A percentile compares a stretch with the other conserved stretches of the same genome.
Evolutionary conservation across 2,888 invertebrate species (phyloP).

Genomic region (Sinelater perroti): DNA sequence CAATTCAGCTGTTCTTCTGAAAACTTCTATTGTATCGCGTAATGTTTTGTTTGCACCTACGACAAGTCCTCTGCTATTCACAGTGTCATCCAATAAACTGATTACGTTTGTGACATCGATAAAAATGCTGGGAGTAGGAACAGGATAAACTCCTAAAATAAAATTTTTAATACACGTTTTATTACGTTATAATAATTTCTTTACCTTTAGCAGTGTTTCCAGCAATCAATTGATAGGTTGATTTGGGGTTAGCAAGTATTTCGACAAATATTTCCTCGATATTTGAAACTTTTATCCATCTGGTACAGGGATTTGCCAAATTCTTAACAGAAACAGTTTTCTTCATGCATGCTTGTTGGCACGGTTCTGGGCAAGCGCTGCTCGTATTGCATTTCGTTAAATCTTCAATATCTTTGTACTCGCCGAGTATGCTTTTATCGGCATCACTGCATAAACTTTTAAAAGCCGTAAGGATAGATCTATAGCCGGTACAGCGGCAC

Average conservation of each 20-base stretch:
- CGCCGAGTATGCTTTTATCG: conserved; percentile 51
- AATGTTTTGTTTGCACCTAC: conserved; percentile 70
- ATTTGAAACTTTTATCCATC: conserved; percentile 68
- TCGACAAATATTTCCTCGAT: conserved; percentile 68
- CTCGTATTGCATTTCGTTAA: conserved; percentile 50
- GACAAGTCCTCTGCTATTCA: conserved; percentile 61
- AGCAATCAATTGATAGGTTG: conserved; percentile 70
- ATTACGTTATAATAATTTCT: too few relatives aligned
- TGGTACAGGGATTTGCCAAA: conserved; percentile 54
- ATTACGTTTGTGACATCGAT: conserved; percentile 71
- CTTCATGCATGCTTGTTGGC: conserved; percentile 43
- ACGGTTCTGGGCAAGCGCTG: conserved; percentile 53
- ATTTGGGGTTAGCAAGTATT: conserved; percentile 52
- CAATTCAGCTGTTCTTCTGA: conserved; percentile 56
- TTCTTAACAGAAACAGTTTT: conserved; percentile 49
- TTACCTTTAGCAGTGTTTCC: conserved; percentile 81
- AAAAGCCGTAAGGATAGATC: conserved; percentile 71
- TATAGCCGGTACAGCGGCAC: conserved; percentile 76
- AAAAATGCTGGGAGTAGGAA: conserved; percentile 62
- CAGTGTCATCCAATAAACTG: conserved; percentile 63
- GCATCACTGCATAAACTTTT: conserved; percentile 65
- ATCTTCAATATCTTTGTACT: conserved; percentile 61
- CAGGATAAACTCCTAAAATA: conserved; percentile 62
- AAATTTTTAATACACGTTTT: too few relatives aligned
- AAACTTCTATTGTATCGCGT: conserved; percentile 65